Evolutionary conservation across 2,797 vertebrate genomes (phyloP), one percentile per base, ranked within the genome.

Genomic region (Apogon hyalosoma): DNA sequence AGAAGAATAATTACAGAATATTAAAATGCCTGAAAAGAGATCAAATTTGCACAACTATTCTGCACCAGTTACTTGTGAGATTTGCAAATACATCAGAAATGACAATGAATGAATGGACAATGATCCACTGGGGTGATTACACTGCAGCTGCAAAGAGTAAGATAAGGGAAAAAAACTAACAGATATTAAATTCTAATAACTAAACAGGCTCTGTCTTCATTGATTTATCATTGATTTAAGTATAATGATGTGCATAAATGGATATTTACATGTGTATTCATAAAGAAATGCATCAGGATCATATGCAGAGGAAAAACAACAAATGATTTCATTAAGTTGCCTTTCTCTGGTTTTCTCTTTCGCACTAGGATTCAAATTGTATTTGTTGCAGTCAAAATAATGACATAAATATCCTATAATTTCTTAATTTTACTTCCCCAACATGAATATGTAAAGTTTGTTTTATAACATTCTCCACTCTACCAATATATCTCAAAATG

Each of bases 41-140:
- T 63, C 11, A 6, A 1, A 59, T 69, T 73, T 50, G 12, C 18
- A 61, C 45, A 75, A 42, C 16, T 16, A 50, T 55, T 19, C 15
- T 12, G 54, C 46, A 46, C 11, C 1, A 59, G 19, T 48, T 48
- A 52, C 63, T 63, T 69, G 42, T 47, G 28, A 54, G 41, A 15
- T 15, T 7, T 11, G n/a, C 13, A 75, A 5, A 48, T 57, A 54
- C 10, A 38, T 52, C 14, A 3, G 13, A 54, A 66, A 59, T 74
- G 48, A 42, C 42, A 36, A 36, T 36, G 33, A 36, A 36, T 14
- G 3, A 18, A 43, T 51, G 38, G 3, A 58, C 28, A 73, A 60
- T 15, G 57, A 63, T 69, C 14, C 28, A 60, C 19, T 21, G 6
- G 15, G 56, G 28, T 43, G 58, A 19, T 8, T 9, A 43, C 42